Percentiles rank a stretch among this genome's conserved stretches.
Conservation (phyloP, 2,888 invertebrate species). For the Dioctria linearis region DNA sequence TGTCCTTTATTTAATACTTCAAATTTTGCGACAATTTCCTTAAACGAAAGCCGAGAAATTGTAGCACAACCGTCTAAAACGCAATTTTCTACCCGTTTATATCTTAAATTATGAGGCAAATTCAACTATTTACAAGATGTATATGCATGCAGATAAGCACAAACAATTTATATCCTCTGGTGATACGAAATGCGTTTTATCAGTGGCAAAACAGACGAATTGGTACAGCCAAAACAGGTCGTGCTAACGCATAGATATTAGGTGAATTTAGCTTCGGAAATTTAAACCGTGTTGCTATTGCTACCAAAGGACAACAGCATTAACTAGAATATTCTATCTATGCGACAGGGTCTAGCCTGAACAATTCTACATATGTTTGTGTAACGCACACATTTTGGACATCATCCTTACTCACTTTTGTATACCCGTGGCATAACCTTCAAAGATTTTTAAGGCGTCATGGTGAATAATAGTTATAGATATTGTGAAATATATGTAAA, state of each 20-base stretch:
- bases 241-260: conserved; percentile 62
- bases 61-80: background rate
- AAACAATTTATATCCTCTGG: conserved; percentile 21
- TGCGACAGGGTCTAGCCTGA: background rate
- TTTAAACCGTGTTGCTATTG: conserved; percentile 47
- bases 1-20: background rate
- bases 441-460: background rate
- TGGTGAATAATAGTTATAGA: background rate
- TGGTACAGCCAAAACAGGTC: conserved; percentile 57
- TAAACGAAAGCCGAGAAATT: background rate
- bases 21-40: background rate
- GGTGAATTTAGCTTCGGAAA: conserved; percentile 55
- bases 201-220: conserved; percentile 62
- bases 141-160: background rate
- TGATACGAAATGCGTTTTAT: conserved; percentile 58
- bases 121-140: background rate
- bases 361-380: background rate
- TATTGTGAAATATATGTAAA: background rate
- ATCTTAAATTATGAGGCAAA: conserved; percentile 21
- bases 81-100: conserved; percentile 20
- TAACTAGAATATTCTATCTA: background rate
- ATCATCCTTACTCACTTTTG: background rate
- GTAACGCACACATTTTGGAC: background rate
- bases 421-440: background rate
- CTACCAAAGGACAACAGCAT: conserved; percentile 8